Conservation (phyloP, 2,888 invertebrate genomes). For the Dermolepida albohirtum region DNA sequence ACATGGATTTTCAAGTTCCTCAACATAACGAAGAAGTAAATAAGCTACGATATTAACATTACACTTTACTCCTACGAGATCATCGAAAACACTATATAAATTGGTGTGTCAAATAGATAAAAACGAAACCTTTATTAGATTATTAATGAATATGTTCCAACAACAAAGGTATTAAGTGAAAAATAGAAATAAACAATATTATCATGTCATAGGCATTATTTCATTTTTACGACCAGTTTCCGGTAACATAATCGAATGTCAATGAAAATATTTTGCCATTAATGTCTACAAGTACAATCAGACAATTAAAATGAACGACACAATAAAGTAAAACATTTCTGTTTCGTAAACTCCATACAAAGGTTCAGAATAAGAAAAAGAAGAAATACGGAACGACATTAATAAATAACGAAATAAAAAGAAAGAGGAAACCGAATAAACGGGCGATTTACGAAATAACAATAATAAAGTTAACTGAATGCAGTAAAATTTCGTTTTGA, state of each 20-base stretch:
- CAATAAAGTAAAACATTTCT: slow-evolving; percentile 18
- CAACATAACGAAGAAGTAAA: no score
- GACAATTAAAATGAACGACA: slow-evolving; percentile 35
- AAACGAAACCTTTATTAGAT: no score
- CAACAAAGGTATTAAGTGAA: neutral
- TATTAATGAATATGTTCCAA: no score
- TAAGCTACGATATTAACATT: no score
- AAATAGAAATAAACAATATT: neutral
- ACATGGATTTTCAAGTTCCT: no score
- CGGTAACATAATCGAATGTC: slow-evolving; percentile 33
- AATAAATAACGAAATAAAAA: slow-evolving; percentile 31
- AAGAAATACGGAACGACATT: slow-evolving; percentile 19
- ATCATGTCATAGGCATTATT: slow-evolving; percentile 7
- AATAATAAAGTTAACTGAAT: slow-evolving; percentile 29
- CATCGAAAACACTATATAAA: no score
- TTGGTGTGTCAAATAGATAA: no score
- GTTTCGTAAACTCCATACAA: slow-evolving; percentile 24
- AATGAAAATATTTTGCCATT: slow-evolving; percentile 33
- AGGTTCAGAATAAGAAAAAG: slow-evolving; percentile 5
- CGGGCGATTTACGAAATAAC: slow-evolving; percentile 29
- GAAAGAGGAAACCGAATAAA: slow-evolving; percentile 2
- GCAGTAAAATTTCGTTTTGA: slow-evolving; percentile 20
- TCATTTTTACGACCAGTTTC: slow-evolving; percentile 29
- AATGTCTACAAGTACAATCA: slow-evolving; percentile 29
- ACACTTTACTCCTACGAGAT: no score